Conservation (phyloP, 1,140 invertebrate species). For the Marisa cornuarietis region DNA sequence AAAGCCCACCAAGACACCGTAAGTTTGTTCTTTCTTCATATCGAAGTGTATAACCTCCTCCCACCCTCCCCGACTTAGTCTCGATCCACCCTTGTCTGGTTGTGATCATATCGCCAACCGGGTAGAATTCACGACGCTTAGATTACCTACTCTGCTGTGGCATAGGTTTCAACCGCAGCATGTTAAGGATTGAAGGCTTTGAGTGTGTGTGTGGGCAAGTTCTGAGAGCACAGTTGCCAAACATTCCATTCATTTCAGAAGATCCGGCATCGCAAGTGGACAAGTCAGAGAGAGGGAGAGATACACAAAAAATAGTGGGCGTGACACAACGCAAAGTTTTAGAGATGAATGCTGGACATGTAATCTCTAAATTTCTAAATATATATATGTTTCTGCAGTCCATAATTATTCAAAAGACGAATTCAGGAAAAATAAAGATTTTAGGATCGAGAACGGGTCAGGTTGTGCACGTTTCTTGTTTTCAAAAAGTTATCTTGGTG, state of each 20-base stretch:
- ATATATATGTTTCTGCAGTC: no score
- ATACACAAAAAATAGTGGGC: background rate
- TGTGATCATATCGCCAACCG: background rate
- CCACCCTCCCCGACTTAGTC: background rate
- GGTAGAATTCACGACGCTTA: background rate
- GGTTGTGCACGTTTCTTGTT: no score
- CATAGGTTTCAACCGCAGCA: background rate
- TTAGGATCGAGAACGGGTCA: no score
- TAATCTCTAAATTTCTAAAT: no score
- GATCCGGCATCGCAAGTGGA: background rate
- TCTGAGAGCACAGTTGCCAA: background rate
- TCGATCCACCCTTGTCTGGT: background rate
- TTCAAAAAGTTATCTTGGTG: no score
- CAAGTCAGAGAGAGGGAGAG: background rate
- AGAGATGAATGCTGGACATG: no score
- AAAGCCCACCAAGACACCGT: constrained; percentile 24
- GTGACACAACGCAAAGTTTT: no score
- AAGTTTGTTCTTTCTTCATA: background rate
- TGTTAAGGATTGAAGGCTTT: background rate
- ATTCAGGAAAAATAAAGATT: no score
- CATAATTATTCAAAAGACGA: no score
- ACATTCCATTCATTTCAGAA: background rate
- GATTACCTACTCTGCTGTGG: background rate
- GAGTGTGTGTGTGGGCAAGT: background rate
- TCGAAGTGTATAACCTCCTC: background rate